A percentile compares a stretch with the other conserved stretches of the same genome.
These are phyloP conservation scores for Gila orcuttii DNA, from an alignment of 2,113 vertebrate species.

Conservation along the genomic window DNA sequence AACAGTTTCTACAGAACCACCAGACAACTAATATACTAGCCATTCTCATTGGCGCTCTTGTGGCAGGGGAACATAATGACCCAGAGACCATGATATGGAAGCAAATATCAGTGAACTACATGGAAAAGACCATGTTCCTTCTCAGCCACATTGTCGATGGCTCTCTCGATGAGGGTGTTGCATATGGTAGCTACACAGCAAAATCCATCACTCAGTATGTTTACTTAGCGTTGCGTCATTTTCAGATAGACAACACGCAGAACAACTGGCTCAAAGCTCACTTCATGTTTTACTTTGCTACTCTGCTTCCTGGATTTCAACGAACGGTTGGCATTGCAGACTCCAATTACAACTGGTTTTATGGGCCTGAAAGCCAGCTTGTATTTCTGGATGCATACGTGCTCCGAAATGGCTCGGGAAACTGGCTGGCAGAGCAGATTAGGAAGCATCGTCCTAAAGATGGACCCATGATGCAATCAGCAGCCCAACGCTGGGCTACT, in stretches of 20 bases:
- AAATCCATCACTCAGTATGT: conserved; percentile 96
- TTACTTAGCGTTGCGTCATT: conserved; percentile 92
- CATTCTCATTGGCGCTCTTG: conserved; percentile 89
- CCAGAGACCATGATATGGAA: conserved; percentile 89
- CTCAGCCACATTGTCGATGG: conserved; percentile 95
- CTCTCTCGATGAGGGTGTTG: conserved; percentile 95
- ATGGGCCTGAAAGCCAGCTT: conserved; percentile 95
- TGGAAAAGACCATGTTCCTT: conserved; percentile 98
- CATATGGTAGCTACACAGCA: conserved; percentile 95
- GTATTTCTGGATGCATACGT: conserved; percentile 92
- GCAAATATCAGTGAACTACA: conserved; percentile 88
- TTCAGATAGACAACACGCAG: conserved; percentile 89
- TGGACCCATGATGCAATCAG: conserved; percentile 93
- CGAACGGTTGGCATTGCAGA: conserved; percentile 94
- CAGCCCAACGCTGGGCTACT: conserved; percentile 93
- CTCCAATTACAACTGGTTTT: conserved; percentile 99
- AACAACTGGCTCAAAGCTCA: conserved; percentile 94
- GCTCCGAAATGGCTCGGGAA: conserved; percentile 90
- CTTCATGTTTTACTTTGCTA: conserved; percentile 97
- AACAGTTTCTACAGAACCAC: conserved; percentile 96
- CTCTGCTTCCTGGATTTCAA: conserved; percentile 92
- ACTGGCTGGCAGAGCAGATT: conserved; percentile 97
- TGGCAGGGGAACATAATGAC: conserved; percentile 79
- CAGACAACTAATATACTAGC: conserved; percentile 96
- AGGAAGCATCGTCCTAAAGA: conserved; percentile 93